phyloP scores from a whole-genome alignment of 2,113 vertebrate species.

The Anthoscopus minutus region DNA sequence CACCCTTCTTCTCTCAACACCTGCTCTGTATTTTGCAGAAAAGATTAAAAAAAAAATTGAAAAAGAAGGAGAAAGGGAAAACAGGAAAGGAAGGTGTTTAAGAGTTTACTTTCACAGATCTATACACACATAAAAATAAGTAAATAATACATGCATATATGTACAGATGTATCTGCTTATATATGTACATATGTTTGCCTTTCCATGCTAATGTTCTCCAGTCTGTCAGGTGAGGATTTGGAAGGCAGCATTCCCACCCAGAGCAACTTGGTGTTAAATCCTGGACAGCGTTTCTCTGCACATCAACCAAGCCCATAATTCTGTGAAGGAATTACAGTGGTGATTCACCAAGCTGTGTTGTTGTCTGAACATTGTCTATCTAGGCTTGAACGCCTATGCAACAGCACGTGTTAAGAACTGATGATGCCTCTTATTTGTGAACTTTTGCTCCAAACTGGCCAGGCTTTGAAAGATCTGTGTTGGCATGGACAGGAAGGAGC shows the following conservation, averaged over 20 bases:
- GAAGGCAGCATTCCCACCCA: neutral
- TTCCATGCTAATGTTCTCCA: neutral
- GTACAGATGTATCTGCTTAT: neutral
- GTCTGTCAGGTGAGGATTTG: neutral
- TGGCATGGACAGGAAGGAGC: accelerated
- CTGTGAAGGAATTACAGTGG: neutral
- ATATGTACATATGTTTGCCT: neutral
- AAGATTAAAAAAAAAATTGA: neutral
- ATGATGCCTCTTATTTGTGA: neutral
- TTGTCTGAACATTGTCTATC: neutral
- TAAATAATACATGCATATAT: neutral
- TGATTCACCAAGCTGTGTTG: neutral
- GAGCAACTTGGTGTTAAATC: neutral
- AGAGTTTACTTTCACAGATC: neutral
- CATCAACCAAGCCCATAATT: slow-evolving; percentile 18
- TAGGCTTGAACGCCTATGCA: neutral
- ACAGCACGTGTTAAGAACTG: neutral
- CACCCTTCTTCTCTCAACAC: neutral
- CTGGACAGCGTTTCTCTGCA: neutral
- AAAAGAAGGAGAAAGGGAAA: neutral
- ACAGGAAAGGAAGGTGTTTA: neutral
- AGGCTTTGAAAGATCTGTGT: accelerated
- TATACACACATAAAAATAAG: neutral
- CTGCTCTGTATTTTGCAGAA: neutral
- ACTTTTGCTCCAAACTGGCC: neutral